Conservation (phyloP, 2,797 vertebrate genomes). For the Cossypha dichroa region DNA sequence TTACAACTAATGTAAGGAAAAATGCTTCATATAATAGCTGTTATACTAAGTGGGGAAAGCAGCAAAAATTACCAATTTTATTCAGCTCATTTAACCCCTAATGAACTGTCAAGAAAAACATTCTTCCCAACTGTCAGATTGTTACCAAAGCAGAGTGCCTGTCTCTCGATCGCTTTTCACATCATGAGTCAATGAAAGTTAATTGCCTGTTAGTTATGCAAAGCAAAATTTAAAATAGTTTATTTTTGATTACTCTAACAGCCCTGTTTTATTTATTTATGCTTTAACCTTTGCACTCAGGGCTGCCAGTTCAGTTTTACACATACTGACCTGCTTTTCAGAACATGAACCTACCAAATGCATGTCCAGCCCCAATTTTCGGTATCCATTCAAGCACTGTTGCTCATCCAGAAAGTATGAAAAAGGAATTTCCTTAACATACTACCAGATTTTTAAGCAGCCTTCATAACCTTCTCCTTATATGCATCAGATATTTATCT, state of each 20-base stretch:
- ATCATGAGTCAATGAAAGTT: constrained; percentile 54
- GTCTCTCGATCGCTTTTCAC: constrained; percentile 40
- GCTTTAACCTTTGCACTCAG: constrained; percentile 21
- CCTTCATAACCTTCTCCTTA: background rate
- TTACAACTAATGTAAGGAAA: constrained; percentile 53
- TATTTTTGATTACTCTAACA: constrained; percentile 59
- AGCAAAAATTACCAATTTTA: constrained; percentile 71
- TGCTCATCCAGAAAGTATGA: background rate
- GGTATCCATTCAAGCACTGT: background rate
- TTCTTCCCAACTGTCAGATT: constrained; percentile 67
- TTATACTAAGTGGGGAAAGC: constrained; percentile 61
- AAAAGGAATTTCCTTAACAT: background rate
- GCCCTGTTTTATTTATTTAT: constrained; percentile 56
- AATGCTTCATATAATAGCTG: constrained; percentile 57
- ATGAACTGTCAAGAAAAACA: constrained; percentile 73
- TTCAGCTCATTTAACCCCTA: constrained; percentile 78
- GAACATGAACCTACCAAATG: background rate
- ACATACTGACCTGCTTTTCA: background rate
- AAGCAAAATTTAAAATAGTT: constrained; percentile 15
- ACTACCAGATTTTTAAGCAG: background rate
- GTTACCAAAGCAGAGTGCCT: constrained; percentile 44
- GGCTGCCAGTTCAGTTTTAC: constrained; percentile 6
- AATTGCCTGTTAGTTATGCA: constrained; percentile 64
- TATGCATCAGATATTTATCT: background rate
- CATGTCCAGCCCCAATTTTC: background rate